These are phyloP conservation scores for Gymnocephalus cernua DNA, from an alignment of 2,113 vertebrate species.

Conservation along the genomic window DNA sequence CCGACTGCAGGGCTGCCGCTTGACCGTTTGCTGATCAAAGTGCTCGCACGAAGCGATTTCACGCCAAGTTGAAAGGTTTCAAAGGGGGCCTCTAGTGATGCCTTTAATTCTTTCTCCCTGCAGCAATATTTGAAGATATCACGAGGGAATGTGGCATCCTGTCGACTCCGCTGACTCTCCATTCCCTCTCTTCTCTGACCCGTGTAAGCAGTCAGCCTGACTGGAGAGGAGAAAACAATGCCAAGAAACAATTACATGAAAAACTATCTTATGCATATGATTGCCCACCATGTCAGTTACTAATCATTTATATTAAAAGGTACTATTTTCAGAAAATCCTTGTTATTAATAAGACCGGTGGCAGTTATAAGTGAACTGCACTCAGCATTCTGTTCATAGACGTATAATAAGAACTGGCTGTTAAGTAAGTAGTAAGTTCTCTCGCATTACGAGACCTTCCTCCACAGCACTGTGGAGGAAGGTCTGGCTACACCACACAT, in stretches of 20 bases:
- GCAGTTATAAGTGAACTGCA: too few relatives aligned
- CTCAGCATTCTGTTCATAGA: too few relatives aligned
- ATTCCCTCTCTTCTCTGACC: constrained; percentile 67
- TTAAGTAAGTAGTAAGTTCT: too few relatives aligned
- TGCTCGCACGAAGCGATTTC: constrained; percentile 66
- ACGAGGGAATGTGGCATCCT: constrained; percentile 72
- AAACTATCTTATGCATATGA: not conserved
- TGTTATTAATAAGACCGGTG: too few relatives aligned
- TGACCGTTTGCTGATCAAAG: constrained; percentile 82
- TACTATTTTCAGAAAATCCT: too few relatives aligned
- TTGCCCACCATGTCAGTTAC: not conserved
- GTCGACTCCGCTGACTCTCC: constrained; percentile 62
- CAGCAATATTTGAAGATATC: constrained; percentile 73
- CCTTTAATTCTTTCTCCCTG: constrained; percentile 59
- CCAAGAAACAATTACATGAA: constrained; percentile 49
- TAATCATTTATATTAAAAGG: not conserved
- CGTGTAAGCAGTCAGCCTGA: constrained; percentile 48
- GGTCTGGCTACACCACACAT: too few relatives aligned
- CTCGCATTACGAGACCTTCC: too few relatives aligned
- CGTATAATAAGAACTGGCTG: too few relatives aligned
- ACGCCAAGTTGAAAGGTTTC: constrained; percentile 76
- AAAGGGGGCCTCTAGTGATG: constrained; percentile 72
- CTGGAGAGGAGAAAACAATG: constrained; percentile 46
- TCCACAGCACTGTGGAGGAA: too few relatives aligned
- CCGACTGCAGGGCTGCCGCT: constrained; percentile 54